Conservation (phyloP, 2,797 vertebrate genomes). For the Phataginus tricuspis region DNA sequence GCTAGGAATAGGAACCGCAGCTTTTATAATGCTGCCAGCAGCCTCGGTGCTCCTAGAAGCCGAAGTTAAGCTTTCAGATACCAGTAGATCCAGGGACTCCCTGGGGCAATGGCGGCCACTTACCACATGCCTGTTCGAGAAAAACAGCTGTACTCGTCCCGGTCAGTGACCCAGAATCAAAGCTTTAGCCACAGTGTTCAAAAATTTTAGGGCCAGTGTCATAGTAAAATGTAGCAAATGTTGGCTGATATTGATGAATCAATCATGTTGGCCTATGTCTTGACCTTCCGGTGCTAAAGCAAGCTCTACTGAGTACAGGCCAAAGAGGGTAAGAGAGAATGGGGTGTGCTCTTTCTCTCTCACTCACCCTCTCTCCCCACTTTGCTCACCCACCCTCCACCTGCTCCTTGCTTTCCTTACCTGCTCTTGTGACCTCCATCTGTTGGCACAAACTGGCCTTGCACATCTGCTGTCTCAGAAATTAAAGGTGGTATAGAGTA, state of each 20-base stretch:
- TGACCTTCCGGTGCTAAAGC: neutral
- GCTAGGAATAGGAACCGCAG: neutral
- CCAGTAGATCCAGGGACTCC: neutral
- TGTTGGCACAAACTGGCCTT: slow-evolving; percentile 9
- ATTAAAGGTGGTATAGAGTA: slow-evolving; percentile 5
- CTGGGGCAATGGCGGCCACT: neutral
- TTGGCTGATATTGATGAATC: neutral
- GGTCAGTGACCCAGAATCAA: neutral
- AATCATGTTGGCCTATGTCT: neutral
- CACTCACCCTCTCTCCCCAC: neutral
- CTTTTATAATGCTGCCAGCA: neutral
- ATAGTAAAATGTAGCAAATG: neutral
- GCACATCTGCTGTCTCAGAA: neutral
- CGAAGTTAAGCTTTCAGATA: neutral
- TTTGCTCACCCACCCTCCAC: neutral
- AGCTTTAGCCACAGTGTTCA: slow-evolving; percentile 14
- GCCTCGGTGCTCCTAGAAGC: neutral
- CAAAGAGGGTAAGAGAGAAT: neutral
- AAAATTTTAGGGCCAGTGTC: neutral
- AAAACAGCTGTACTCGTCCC: neutral
- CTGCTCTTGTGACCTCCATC: neutral
- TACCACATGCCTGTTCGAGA: neutral
- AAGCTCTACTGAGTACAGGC: slow-evolving; percentile 2
- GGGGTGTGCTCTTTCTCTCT: neutral
- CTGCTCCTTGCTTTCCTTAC: neutral